phyloP scores from a whole-genome alignment of 1,140 invertebrate genomes.

The Cataglyphis hispanica region DNA sequence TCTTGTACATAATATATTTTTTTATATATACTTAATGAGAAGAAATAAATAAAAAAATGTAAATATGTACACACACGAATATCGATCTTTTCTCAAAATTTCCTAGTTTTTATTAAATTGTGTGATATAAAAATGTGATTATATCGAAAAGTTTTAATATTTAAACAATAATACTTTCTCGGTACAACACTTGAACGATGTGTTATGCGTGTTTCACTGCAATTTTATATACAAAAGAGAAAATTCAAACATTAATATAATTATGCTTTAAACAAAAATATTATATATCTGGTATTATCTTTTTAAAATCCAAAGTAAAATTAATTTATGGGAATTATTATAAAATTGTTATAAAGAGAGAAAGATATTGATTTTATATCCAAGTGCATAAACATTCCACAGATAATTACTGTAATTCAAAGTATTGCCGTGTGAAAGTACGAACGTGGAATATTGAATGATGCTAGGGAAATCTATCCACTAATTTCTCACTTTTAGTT shows the following conservation, averaged over 20 bases:
- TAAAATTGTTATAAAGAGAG: neutral
- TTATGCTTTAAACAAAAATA: conserved; percentile 1
- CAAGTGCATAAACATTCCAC: conserved; percentile 2
- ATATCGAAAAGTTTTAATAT: conserved; percentile 14
- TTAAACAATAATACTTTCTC: conserved; percentile 1
- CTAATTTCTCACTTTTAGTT: conserved; percentile 26
- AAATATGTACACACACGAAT: neutral
- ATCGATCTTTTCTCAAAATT: neutral
- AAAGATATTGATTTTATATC: neutral
- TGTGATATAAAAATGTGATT: neutral
- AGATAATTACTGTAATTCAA: neutral
- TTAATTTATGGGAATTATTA: conserved; percentile 15
- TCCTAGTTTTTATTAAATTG: neutral
- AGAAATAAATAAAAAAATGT: neutral
- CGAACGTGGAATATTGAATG: neutral
- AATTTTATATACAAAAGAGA: conserved; percentile 2
- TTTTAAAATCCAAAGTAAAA: neutral
- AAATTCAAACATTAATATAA: neutral
- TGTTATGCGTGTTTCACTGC: neutral
- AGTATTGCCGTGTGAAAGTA: conserved; percentile 1
- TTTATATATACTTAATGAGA: conserved; percentile 31
- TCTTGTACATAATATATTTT: conserved; percentile 29
- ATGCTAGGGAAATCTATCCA: conserved; percentile 8
- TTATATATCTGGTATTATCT: neutral
- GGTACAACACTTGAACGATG: neutral